phyloP scores from a whole-genome alignment of 2,797 vertebrate species.

The Darevskia mixta region DNA sequence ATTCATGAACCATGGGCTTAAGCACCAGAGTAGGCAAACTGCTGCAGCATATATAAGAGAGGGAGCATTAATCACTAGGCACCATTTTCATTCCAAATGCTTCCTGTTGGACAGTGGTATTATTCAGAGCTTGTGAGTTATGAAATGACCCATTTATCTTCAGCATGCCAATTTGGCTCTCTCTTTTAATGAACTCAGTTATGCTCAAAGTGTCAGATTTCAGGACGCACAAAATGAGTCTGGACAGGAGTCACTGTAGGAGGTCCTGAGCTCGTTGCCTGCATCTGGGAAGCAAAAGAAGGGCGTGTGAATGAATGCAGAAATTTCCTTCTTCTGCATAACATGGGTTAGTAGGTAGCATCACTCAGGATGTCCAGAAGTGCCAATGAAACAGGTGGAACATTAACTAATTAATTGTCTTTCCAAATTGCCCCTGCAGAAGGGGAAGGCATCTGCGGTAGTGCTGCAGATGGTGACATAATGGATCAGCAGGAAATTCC shows the following conservation, averaged over 20 bases:
- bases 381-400: background rate
- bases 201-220: background rate
- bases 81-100: background rate
- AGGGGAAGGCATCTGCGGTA: background rate
- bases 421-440: background rate
- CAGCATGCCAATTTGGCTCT: background rate
- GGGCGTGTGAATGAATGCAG: background rate
- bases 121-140: background rate
- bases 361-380: background rate
- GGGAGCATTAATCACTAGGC: rapidly evolving
- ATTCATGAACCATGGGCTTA: too few species aligned
- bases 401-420: background rate
- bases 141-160: background rate
- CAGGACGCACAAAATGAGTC: background rate
- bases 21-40: background rate
- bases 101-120: conserved; percentile 1
- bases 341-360: background rate
- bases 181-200: background rate
- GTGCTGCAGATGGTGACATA: too few species aligned
- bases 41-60: too few species aligned
- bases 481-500: background rate
- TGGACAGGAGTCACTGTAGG: conserved; percentile 2
- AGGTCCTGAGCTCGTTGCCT: conserved; percentile 14
- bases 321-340: too few species aligned
- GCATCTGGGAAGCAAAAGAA: background rate